Evolutionary conservation across 1,140 invertebrate genomes (phyloP).

Genomic region (Amphibalanus amphitrite): DNA sequence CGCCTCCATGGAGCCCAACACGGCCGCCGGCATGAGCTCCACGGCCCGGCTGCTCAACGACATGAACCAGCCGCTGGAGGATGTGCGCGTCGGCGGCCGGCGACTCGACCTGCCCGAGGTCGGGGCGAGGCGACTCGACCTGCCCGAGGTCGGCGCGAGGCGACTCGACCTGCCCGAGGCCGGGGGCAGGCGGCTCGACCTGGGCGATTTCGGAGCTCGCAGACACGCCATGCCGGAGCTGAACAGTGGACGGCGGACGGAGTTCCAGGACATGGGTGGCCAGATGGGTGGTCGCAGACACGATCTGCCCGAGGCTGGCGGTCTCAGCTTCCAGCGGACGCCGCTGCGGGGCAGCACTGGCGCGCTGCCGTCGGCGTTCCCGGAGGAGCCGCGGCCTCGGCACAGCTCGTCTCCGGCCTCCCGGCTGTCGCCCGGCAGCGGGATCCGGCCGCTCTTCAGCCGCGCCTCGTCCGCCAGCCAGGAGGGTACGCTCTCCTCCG

Average conservation of each 20-base stretch:
- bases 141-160: not conserved
- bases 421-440: not conserved
- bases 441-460: not conserved
- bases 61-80: constrained; percentile 7
- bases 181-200: not conserved
- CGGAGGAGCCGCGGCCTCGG: not conserved
- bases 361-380: not conserved
- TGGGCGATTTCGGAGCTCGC: not conserved
- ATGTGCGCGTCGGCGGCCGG: not conserved
- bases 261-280: no score
- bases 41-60: constrained; percentile 2
- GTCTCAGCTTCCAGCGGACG: constrained; percentile 1
- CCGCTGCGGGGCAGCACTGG: constrained; percentile 19
- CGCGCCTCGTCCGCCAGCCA: not conserved
- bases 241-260: not conserved
- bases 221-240: not conserved
- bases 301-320: not conserved
- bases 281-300: not conserved
- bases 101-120: not conserved
- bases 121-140: not conserved
- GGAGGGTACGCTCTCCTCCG: not conserved
- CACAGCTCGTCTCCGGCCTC: not conserved
- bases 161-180: not conserved
- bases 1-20: not conserved
- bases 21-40: not conserved